These are phyloP conservation scores for Kobus ellipsiprymnus DNA, from an alignment of 2,113 vertebrate species.

Conservation along the genomic window DNA sequence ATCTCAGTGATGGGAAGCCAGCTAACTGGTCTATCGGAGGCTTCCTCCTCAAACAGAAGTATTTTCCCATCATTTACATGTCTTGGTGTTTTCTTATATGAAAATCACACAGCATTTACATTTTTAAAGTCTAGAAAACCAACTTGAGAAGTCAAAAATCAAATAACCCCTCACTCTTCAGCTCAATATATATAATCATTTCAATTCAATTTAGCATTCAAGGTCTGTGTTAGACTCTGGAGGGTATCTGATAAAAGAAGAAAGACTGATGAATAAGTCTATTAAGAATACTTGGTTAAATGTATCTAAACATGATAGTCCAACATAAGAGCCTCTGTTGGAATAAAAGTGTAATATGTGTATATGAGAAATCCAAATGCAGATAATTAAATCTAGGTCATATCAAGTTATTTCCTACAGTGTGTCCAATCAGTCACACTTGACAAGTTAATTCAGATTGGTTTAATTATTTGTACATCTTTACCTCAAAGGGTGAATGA, in stretches of 20 bases:
- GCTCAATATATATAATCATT: not conserved
- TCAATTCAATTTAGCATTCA: not conserved
- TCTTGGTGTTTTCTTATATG: not conserved
- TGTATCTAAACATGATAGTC: not conserved
- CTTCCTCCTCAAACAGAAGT: not conserved
- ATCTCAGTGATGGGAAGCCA: not conserved
- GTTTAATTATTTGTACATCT: not conserved
- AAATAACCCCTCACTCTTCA: not conserved
- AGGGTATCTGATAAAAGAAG: not conserved
- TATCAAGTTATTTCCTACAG: not conserved
- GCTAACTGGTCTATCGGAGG: not conserved
- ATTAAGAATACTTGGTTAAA: not conserved
- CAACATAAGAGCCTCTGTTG: not conserved
- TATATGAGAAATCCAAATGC: not conserved
- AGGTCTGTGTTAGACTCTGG: not conserved
- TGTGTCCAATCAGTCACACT: not conserved
- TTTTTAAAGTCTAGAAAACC: not conserved
- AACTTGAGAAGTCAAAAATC: not conserved
- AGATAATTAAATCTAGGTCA: not conserved
- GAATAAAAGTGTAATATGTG: not conserved
- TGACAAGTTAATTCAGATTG: slow-evolving; percentile 18
- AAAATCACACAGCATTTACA: not conserved
- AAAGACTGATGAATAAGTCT: not conserved
- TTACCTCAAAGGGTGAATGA: not conserved
- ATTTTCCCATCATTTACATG: not conserved